Evolutionary conservation across 2,888 invertebrate genomes (phyloP), one percentile per base, ranked within the genome.

Genomic region (Therioaphis trifolii): DNA sequence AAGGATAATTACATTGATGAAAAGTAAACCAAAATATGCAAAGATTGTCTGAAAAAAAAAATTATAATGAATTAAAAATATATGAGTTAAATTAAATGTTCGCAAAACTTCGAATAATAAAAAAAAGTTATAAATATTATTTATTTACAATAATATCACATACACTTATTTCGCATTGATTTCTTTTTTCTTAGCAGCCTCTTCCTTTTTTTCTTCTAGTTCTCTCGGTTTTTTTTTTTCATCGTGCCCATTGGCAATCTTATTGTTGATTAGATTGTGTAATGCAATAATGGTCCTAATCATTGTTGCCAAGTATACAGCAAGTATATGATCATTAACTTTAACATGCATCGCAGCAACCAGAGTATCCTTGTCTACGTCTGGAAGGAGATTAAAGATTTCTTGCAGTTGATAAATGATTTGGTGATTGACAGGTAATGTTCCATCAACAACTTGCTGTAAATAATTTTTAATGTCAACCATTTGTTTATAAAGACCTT

Each of bases 251-350:
- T 97, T 97, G 71, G 96, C 95, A 86, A 99, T 92, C 90, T 99
- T 99, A 89, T 99, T 99, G 89, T 99, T 99, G 88, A 99, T 99
- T 86, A 99, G 93, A 91, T 99, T 99, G 89, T 99, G 99, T 79
- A 99, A 90, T 0, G 99, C 99, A 86, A 99, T 96, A 86, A 99
- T 97, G 2, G 98, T 97, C 85, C 99, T 92, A 18, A 98, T 97
- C 87, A 99, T 92, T 0, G 99, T 96, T 21, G 99, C 98, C 86
- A 99, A 91, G 88, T 99, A 99, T 18, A 99, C 98, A 49, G 98
- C 98, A 71, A 99, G 91, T 92, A 99, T 96, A 89, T 99, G 99
- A 90, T 99, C 99, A 89, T 99, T 99, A 7, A 99, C 99, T 90
- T 99, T 98, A 52, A 99, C 95, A 88, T 98, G 98, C 87, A 99